Base-by-base conservation (phyloP, 2,113 vertebrate genomes). In the Eolophus roseicapilla region DNA sequence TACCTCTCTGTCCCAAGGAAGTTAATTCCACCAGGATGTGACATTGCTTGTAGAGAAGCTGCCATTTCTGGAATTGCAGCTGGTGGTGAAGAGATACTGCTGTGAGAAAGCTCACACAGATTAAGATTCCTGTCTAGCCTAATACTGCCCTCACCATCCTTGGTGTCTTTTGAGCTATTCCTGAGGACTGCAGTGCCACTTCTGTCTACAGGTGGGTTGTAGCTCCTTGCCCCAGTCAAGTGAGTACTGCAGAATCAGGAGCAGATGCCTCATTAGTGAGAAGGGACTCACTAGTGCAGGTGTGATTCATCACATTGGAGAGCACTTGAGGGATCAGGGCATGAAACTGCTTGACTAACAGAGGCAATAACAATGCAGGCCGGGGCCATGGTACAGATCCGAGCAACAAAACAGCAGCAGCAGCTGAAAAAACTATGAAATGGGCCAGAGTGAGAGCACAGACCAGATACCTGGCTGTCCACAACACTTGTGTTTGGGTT, bases 281-380 rank as follows among this genome's bases (percentile, higher is more conserved):
- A 86, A 90, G 69, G 93, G 74, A 94, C 44, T 84, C 69, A 41
- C 70, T 88, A 86, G 88, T 73, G 37, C 91, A 95, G 88, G 63
- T 95, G 92, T 95, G 96, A 95, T 97, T 96, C 96, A 96, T 93
- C 67, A 28, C 91, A 59, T 87, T 39, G 82, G 90, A 95, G 93
- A 94, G 80, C 85, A 92, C 44, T 6, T 94, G 71, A 83, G 93
- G 79, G 94, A 95, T 81, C 91, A 76, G 65, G 90, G 85, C 82
- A 96, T 67, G 62, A 94, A 97, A 83, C 0, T 2, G 47, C 80
- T 78, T 71, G 71, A 83, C 73, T 90, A 96, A 93, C 57, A 53
- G 35, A 92, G 88, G 88, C 86, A 87, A 2, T 41, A 94, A 81
- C 62, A 82, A 50, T 67, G 70, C 59, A 94, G 86, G 49, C 85